These are phyloP conservation scores for Agrochola lychnidis DNA, from an alignment of 2,888 invertebrate species.

Conservation along the genomic window DNA sequence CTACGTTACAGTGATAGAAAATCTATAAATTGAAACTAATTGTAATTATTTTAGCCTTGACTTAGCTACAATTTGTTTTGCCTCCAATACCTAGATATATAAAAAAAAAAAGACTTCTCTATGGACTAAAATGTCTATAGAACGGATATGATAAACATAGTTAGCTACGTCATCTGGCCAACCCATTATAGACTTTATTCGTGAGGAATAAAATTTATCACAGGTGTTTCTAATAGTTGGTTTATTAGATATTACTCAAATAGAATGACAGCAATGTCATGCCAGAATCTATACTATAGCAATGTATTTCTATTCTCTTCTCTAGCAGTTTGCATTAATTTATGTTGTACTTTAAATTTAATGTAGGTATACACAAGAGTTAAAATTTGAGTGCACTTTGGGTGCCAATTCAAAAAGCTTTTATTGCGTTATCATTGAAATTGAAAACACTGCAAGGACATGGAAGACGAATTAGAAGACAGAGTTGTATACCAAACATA, in stretches of 20 bases:
- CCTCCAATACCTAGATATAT: not conserved
- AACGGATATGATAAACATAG: conserved; percentile 1
- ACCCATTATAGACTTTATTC: not conserved
- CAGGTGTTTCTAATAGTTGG: not conserved
- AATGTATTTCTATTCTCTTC: not conserved
- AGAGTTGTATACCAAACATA: conserved; percentile 96
- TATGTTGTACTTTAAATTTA: conserved; percentile 41
- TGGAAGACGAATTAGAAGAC: conserved; percentile 98
- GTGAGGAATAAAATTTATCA: not conserved
- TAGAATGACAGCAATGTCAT: conserved; percentile 57
- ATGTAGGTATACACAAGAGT: conserved; percentile 54
- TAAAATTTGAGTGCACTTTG: conserved; percentile 42
- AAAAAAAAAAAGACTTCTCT: conserved; percentile 45
- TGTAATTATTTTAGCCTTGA: conserved; percentile 40
- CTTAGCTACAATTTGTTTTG: conserved; percentile 13
- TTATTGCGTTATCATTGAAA: conserved; percentile 64
- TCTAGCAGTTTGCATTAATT: conserved; percentile 12
- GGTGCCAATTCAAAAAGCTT: conserved; percentile 34
- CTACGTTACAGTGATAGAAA: not conserved
- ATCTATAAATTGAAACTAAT: conserved; percentile 20
- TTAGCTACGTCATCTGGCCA: conserved; percentile 5
- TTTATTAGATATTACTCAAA: conserved; percentile 17
- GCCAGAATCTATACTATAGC: conserved; percentile 31
- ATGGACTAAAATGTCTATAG: conserved; percentile 33
- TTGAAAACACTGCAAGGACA: conserved; percentile 82